These are phyloP conservation scores for Falco cherrug DNA, from an alignment of 2,797 vertebrate species.

Conservation along the genomic window DNA sequence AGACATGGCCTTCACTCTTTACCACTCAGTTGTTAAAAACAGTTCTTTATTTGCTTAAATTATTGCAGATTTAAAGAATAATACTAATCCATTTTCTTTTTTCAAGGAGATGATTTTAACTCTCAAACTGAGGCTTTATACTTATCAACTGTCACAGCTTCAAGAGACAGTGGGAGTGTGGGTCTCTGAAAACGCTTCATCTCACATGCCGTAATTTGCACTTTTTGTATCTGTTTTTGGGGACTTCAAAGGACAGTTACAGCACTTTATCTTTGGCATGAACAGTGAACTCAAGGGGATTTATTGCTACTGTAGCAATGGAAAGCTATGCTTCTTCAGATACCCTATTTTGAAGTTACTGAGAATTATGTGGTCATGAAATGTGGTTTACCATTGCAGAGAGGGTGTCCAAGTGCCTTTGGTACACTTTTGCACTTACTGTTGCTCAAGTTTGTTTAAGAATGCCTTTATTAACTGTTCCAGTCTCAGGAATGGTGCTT, in stretches of 20 bases:
- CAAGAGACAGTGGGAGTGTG: neutral
- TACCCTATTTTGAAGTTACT: neutral
- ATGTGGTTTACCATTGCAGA: slow-evolving; percentile 15
- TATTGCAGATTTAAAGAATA: neutral
- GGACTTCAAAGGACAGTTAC: neutral
- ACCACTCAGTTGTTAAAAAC: neutral
- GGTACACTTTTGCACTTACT: neutral
- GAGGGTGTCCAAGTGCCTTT: neutral
- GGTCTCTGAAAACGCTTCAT: neutral
- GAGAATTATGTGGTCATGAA: slow-evolving; percentile 19
- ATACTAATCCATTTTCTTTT: neutral
- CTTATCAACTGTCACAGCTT: neutral
- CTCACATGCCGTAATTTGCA: slow-evolving; percentile 6
- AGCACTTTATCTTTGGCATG: slow-evolving; percentile 23
- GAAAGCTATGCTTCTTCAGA: neutral
- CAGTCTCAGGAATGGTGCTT: neutral
- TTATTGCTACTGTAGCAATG: neutral
- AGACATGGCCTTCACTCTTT: neutral
- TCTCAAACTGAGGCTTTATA: neutral
- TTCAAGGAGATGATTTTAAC: slow-evolving; percentile 40
- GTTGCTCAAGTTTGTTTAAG: neutral
- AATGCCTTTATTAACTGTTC: neutral
- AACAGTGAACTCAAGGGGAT: slow-evolving; percentile 18
- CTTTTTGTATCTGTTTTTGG: slow-evolving; percentile 12
- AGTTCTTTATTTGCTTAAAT: neutral